phyloP scores from a whole-genome alignment of 2,888 invertebrate species.

The Philereme vetulata region DNA sequence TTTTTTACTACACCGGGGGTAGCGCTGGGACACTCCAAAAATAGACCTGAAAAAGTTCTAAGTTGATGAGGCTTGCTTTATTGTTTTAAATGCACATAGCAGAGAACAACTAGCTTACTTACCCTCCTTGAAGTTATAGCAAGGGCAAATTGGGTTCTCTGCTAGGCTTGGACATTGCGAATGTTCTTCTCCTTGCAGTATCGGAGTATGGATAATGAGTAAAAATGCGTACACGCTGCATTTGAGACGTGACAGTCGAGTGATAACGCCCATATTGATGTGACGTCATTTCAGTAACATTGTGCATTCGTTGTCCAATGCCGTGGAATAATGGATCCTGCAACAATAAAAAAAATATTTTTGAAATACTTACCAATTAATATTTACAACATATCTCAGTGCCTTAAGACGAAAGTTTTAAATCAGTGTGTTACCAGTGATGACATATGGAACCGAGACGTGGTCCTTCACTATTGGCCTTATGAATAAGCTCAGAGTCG shows the following conservation, averaged over 20 bases:
- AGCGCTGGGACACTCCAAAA: constrained; percentile 94
- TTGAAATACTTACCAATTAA: no score
- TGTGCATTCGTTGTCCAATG: constrained; percentile 62
- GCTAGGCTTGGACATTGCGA: constrained; percentile 88
- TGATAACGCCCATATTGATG: constrained; percentile 71
- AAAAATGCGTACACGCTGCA: constrained; percentile 83
- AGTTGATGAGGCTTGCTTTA: constrained; percentile 24
- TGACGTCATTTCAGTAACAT: constrained; percentile 79
- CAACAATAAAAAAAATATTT: constrained; percentile 29
- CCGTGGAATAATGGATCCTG: constrained; percentile 39
- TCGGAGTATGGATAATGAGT: constrained; percentile 75
- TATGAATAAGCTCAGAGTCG: no score
- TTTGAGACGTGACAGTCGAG: constrained; percentile 69
- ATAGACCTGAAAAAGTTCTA: constrained; percentile 84
- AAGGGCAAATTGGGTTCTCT: constrained; percentile 93
- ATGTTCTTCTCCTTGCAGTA: constrained; percentile 82
- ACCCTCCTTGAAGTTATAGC: constrained; percentile 96
- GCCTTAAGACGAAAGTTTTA: no score
- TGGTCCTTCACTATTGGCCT: no score
- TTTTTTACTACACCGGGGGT: constrained; percentile 89
- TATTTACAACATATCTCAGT: no score
- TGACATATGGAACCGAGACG: no score
- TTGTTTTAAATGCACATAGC: not conserved
- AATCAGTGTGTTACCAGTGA: no score
- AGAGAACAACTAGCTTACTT: not conserved